phyloP scores from a whole-genome alignment of 1,140 invertebrate species.

The Diorhabda carinulata region DNA sequence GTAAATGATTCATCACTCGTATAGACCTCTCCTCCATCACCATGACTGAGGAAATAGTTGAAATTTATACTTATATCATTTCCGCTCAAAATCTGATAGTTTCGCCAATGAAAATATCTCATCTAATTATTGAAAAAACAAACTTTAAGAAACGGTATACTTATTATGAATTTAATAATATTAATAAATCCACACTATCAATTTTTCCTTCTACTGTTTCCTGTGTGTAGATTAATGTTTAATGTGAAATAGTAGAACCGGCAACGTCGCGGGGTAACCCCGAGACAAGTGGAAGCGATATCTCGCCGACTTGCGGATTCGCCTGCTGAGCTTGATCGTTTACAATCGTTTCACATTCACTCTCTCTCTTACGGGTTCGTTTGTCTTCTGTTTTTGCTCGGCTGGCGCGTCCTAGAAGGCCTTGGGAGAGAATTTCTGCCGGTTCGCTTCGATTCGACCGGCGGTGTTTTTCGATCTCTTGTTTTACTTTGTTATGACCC shows the following conservation, averaged over 20 bases:
- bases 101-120: too few species aligned
- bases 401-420: conserved; percentile 9
- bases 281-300: conserved; percentile 23
- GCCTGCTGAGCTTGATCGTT: conserved; percentile 19
- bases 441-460: conserved; percentile 8
- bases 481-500: conserved; percentile 6
- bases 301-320: conserved; percentile 17
- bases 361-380: conserved; percentile 20
- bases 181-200: too few species aligned
- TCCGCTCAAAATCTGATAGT: too few species aligned
- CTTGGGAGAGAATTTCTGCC: conserved; percentile 17
- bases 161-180: too few species aligned
- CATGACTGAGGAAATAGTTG: too few species aligned
- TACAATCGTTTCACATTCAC: conserved; percentile 22
- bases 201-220: too few species aligned
- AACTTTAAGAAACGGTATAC: too few species aligned
- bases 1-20: too few species aligned
- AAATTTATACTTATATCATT: too few species aligned
- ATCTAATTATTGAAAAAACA: too few species aligned
- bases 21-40: too few species aligned
- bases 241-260: neutral
- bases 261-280: conserved; percentile 20
- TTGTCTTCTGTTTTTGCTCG: conserved; percentile 21
- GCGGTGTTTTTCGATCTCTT: neutral
- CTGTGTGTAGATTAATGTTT: too few species aligned